Base-by-base conservation (phyloP, 2,797 vertebrate species). In the Anguilla marmorata region DNA sequence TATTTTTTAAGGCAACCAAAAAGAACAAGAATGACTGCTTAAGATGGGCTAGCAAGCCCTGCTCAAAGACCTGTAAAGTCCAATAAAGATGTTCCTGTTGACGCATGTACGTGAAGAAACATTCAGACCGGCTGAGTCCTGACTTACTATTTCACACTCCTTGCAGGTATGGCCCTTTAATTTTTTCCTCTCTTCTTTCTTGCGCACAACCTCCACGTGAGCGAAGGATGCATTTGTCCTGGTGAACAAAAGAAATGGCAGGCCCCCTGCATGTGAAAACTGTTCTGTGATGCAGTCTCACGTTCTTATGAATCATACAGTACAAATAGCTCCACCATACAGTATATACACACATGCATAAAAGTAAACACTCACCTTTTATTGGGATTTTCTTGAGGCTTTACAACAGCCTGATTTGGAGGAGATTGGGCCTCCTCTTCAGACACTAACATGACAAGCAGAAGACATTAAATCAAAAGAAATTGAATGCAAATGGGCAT, bases 131-230 rank as follows among this genome's bases (percentile, higher is more conserved):
- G 63, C 3, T 48, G 54, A 12, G 69, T 60, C 7, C 52, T 4
- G 19, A 50, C 97, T 95, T 92, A 98, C 98, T 41, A 96, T 89
- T 91, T 98, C 97, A 94, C 98, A 99, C 91, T 98, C 98, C 92
- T 98, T 99, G 92, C 99, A 99, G 56, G 97, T 98, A 16, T 98
- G 96, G 74, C 98, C 98, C 90, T 95, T 97, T 90, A 99, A 94
- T 91, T 98, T 99, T 88, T 96, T 96, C 91, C 99, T 96, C 90
- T 99, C 98, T 24, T 98, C 97, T 93, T 97, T 99, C 92, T 98
- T 99, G 74, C 98, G 95, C 91, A 99, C 90, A 7, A 99, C 97
- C 48, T 97, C 97, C 95, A 98, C 94, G 76, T 97, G 96, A 93
- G 98, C 97, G 93, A 97, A 98, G 1, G 95, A 86, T 5, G 93